Conservation (phyloP, 2,113 vertebrate genomes). For the Hemiscyllium ocellatum region DNA sequence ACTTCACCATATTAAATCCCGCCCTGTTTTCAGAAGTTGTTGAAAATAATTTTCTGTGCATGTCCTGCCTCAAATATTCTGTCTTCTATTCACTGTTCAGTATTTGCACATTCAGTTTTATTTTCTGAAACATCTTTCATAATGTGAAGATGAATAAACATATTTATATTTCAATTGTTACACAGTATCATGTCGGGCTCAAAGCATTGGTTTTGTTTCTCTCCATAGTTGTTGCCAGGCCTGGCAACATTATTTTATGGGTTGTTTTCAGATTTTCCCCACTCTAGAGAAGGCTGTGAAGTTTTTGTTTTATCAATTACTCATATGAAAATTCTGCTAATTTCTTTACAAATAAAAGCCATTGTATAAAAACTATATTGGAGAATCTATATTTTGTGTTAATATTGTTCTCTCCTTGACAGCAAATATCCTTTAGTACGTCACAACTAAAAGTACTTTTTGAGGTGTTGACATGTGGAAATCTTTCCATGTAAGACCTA, state of each 20-base stretch:
- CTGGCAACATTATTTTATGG: no score
- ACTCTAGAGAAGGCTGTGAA: neutral
- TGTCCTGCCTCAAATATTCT: neutral
- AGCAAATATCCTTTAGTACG: neutral
- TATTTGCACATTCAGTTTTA: neutral
- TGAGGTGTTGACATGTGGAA: neutral
- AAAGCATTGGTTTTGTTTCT: no score
- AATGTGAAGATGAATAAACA: neutral
- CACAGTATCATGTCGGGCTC: no score
- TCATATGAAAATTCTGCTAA: neutral
- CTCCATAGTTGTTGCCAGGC: no score
- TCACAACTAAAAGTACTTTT: neutral
- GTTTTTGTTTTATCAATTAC: conserved; percentile 13
- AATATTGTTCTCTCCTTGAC: neutral
- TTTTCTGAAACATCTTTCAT: neutral
- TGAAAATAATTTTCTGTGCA: neutral
- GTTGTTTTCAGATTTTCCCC: no score
- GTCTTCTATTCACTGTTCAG: neutral
- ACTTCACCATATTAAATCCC: neutral
- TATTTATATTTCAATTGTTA: neutral
- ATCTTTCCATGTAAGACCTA: neutral
- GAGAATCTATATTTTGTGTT: neutral
- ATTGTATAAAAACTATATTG: neutral
- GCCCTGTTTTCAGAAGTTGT: neutral
- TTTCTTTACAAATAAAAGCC: neutral